phyloP scores from a whole-genome alignment of 2,888 invertebrate genomes.

The Oxycera nigricornis region DNA sequence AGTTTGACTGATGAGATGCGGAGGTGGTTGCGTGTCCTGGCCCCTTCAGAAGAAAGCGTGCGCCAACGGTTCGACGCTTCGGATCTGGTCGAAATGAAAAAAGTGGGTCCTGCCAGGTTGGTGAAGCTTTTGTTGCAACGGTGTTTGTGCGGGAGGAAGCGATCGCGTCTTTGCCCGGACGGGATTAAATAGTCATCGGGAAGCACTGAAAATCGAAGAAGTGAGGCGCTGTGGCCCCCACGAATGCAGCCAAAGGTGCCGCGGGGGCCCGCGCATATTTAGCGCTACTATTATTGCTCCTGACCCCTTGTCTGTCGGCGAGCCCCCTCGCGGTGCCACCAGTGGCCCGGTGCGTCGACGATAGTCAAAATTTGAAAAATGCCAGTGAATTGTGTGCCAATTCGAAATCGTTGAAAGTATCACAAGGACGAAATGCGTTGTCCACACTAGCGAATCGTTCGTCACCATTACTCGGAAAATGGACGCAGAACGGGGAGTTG shows the following conservation, averaged over 20 bases:
- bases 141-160: neutral
- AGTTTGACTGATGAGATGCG: neutral
- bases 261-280: constrained; percentile 60
- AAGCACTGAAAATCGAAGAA: constrained; percentile 26
- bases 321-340: constrained; percentile 60
- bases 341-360: constrained; percentile 19
- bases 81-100: constrained; percentile 5
- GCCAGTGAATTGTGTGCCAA: constrained; percentile 1
- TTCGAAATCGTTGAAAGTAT: neutral
- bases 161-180: neutral
- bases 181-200: neutral
- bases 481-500: constrained; percentile 49
- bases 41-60: neutral
- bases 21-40: neutral
- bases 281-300: constrained; percentile 55
- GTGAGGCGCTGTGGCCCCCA: constrained; percentile 61
- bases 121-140: no score
- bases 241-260: constrained; percentile 61
- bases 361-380: neutral
- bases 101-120: neutral
- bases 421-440: neutral
- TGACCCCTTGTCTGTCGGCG: constrained; percentile 56
- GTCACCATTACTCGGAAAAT: constrained; percentile 28
- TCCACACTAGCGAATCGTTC: neutral
- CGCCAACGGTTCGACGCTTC: neutral